These are phyloP conservation scores for Drosophila buzzatii DNA, from an alignment of 2,888 invertebrate species.

Conservation along the genomic window DNA sequence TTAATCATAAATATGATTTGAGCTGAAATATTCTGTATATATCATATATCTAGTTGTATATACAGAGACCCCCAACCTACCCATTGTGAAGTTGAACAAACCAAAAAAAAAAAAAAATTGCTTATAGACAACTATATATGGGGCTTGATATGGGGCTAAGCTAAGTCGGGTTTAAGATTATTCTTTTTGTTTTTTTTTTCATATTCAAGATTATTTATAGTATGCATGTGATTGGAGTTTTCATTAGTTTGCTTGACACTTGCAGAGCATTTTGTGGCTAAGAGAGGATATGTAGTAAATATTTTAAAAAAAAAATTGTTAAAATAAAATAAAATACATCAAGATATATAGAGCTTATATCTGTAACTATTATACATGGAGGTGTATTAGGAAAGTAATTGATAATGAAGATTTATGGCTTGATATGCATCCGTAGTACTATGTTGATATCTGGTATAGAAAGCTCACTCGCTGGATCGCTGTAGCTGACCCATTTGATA, in stretches of 20 bases:
- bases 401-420: too few species aligned
- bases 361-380: too few species aligned
- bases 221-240: slow-evolving; percentile 24
- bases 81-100: slow-evolving; percentile 11
- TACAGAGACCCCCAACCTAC: slow-evolving; percentile 38
- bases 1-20: slow-evolving; percentile 43
- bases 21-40: slow-evolving; percentile 39
- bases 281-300: neutral
- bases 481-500: too few species aligned
- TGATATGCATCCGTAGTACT: too few species aligned
- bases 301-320: too few species aligned
- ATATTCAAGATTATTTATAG: slow-evolving; percentile 29
- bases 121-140: slow-evolving; percentile 20
- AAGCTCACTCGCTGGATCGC: too few species aligned
- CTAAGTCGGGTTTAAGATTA: slow-evolving; percentile 13
- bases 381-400: too few species aligned
- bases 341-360: too few species aligned
- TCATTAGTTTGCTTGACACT: neutral
- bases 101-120: neutral
- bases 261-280: neutral
- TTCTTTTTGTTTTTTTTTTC: neutral
- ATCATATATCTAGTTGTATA: slow-evolving; percentile 39
- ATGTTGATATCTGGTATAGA: too few species aligned
- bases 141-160: slow-evolving; percentile 18
- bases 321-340: too few species aligned